These are phyloP conservation scores for Macrosiphum euphorbiae DNA, from an alignment of 2,888 invertebrate species.

Conservation along the genomic window DNA sequence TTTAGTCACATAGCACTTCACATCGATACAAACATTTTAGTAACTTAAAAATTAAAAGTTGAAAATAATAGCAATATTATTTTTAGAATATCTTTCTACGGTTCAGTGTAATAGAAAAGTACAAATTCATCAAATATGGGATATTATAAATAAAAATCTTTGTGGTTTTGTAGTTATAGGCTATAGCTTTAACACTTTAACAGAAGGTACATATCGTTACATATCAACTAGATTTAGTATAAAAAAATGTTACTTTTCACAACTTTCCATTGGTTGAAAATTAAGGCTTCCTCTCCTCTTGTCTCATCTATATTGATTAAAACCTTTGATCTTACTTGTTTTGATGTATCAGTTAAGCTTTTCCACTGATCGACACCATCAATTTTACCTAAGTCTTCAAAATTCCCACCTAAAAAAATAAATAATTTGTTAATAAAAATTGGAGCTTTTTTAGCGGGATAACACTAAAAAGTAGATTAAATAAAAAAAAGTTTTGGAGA, in stretches of 20 bases:
- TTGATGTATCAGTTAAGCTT: constrained; percentile 67
- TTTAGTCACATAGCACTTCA: not conserved
- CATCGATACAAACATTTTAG: not conserved
- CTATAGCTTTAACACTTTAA: not conserved
- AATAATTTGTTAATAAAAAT: not conserved
- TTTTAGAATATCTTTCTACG: not conserved
- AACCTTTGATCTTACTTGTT: constrained; percentile 66
- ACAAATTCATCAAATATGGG: not conserved
- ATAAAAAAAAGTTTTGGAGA: not conserved
- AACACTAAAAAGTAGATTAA: not conserved
- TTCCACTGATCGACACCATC: constrained; percentile 71
- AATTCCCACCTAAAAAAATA: constrained; percentile 69
- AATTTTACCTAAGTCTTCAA: constrained; percentile 68
- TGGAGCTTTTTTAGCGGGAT: not conserved
- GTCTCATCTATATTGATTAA: constrained; percentile 70
- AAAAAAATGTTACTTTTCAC: constrained; percentile 71
- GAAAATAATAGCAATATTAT: not conserved
- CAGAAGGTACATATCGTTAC: not conserved
- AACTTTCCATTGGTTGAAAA: constrained; percentile 72
- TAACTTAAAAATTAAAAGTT: not conserved
- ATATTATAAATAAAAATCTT: not conserved
- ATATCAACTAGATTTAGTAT: not conserved
- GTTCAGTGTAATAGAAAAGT: not conserved
- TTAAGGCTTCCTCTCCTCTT: constrained; percentile 70
- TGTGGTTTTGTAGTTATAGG: too few species aligned